phyloP scores from a whole-genome alignment of 2,113 vertebrate genomes.

The Cyprinodon tularosa region DNA sequence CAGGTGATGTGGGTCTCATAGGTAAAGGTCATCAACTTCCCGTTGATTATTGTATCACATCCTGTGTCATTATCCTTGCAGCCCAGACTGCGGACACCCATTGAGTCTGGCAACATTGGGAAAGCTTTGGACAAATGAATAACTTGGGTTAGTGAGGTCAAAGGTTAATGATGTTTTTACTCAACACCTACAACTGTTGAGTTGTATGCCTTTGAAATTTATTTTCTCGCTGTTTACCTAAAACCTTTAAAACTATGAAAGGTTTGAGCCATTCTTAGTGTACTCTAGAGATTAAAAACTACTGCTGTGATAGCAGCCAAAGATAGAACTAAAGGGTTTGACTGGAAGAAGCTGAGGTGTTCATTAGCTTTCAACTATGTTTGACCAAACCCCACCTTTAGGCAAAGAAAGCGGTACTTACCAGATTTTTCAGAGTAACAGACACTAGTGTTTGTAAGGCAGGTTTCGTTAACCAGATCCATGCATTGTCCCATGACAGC shows the following conservation, averaged over 20 bases:
- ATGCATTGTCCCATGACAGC: background rate
- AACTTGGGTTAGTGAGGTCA: background rate
- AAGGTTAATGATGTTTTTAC: too few species aligned
- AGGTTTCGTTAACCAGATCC: background rate
- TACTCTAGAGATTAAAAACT: too few species aligned
- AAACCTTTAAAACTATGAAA: background rate
- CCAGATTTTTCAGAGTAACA: background rate
- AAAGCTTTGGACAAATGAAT: too few species aligned
- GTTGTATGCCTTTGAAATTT: background rate
- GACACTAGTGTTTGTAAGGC: background rate
- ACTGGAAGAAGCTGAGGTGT: too few species aligned
- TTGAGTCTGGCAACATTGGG: too few species aligned
- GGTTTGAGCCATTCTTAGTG: too few species aligned
- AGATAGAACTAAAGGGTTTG: too few species aligned
- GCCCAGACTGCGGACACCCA: too few species aligned
- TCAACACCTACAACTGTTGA: too few species aligned
- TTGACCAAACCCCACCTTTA: background rate
- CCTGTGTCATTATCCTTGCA: background rate
- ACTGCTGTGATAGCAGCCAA: too few species aligned
- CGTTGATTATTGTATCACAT: background rate
- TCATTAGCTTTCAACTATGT: too few species aligned
- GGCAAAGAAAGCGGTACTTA: background rate
- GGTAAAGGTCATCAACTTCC: constrained; percentile 1
- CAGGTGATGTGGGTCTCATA: constrained; percentile 49
- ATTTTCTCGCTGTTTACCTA: background rate